Conservation (phyloP, 2,888 invertebrate species). For the Andrena flavipes region DNA sequence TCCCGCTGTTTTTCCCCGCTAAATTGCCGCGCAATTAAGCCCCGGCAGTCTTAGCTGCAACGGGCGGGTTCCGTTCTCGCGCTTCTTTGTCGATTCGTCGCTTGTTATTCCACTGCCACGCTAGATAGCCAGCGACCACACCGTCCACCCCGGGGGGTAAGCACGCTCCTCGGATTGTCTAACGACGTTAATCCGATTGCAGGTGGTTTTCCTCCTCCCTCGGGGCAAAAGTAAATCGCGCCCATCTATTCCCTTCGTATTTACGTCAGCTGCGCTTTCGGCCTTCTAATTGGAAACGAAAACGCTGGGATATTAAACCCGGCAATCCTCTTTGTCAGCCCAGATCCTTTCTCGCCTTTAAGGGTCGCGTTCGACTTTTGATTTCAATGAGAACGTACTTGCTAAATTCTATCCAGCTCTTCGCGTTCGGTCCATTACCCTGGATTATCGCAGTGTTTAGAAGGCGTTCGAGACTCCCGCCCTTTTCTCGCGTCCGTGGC, state of each 20-base stretch:
- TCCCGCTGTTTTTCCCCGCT: constrained; percentile 35
- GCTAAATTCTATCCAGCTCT: constrained; percentile 1
- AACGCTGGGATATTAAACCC: constrained; percentile 42
- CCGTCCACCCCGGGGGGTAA: constrained; percentile 3
- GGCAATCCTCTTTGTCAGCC: constrained; percentile 37
- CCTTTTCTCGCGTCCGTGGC: too few species aligned
- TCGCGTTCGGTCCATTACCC: not conserved
- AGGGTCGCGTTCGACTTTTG: constrained; percentile 3
- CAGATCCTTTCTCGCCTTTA: constrained; percentile 35
- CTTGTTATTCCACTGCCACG: constrained; percentile 30
- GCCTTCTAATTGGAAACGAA: constrained; percentile 46
- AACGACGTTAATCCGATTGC: constrained; percentile 57
- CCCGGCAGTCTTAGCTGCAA: constrained; percentile 37
- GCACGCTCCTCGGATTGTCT: constrained; percentile 37
- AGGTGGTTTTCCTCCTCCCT: constrained; percentile 14
- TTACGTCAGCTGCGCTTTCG: constrained; percentile 31
- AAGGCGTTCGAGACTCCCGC: too few species aligned
- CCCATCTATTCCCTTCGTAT: not conserved
- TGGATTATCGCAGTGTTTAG: not conserved
- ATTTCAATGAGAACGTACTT: constrained; percentile 20
- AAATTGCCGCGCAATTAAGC: constrained; percentile 67
- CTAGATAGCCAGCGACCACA: not conserved
- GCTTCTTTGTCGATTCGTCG: constrained; percentile 26
- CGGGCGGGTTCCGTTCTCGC: constrained; percentile 2
- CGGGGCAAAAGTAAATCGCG: constrained; percentile 13